Base-by-base conservation (phyloP, 2,888 invertebrate species). In the Tetragnatha montana region DNA sequence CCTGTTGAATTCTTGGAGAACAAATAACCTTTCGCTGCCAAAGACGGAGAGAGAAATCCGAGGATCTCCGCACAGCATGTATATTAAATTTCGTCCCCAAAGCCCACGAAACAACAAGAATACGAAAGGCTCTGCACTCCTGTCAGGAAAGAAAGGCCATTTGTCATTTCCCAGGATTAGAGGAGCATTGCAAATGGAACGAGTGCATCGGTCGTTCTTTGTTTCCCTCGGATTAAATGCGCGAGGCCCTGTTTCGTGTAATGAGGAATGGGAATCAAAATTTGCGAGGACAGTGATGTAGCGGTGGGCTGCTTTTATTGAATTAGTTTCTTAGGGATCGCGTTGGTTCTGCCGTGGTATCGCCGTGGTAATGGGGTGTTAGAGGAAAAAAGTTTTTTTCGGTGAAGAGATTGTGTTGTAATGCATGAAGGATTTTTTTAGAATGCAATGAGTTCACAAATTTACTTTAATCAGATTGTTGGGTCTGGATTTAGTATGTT, bases 71-170 rank as follows among this genome's bases (percentile, higher is more conserved):
- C 75, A 47, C 75, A 22, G 21, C 73, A 73, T 73, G 75, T 75
- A 49, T 75, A 75, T 75, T 75, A 47, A 22, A 75, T 75, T 75
- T 75, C 75, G 14, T 47, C 75, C 75, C 75, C 6, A 12, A 75
- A n/a, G 35, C 49, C 35, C 47, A 14, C n/a, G 35, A 75, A 75
- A 75, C n/a, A 75, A 75, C n/a, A 14, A 75, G 49, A 47, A 75
- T 75, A 75, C n/a, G n/a, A n/a, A n/a, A 35, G 35, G 35, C 35
- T 4, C 35, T 35, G 47, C 49, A 10, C 75, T 47, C n/a, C 21
- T 60, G 60, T 17, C 60, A 60, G 12, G 17, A 17, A 60, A 17
- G 60, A 35, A 8, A 8, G 14, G 17, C 17, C 60, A 60, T 60
- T 60, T 60, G 60, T 60, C 12, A 60, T 60, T 60, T 60, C 60